Base-by-base conservation (phyloP, 1,140 invertebrate genomes). In the Papilio dardanus region DNA sequence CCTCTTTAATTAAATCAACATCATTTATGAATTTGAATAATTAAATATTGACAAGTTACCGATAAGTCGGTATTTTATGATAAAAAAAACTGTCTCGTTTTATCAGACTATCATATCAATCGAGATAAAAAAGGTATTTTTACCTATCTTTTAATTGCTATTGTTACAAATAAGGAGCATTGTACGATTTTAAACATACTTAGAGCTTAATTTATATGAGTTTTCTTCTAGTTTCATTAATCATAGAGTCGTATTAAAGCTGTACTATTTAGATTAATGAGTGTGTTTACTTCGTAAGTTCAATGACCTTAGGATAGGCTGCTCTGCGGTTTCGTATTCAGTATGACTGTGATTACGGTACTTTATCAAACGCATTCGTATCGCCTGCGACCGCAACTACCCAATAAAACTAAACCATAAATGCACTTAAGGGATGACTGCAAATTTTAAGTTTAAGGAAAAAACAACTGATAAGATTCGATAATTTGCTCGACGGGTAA, bases 241-340 rank as follows among this genome's bases (percentile, higher is more conserved):
- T 62, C 54, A 62, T 62, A 28, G 54, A 12, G 54, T 58, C 10
- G 54, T 33, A 16, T 40, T 31, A 66, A 67, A n/a, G 33, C 67
- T 37, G 19, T 10, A 7, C 71, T 74, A 37, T 62, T 74, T 37
- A 80, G 75, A 85, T 83, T 82, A 80, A 79, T 81, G 80, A 79
- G 77, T 35, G 74, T 78, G 67, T 78, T 80, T 77, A 81, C 80
- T 76, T 82, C 66, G 14, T 75, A 77, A 81, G 86, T 81, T 86
- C 83, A 79, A 76, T 76, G 80, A 81, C 83, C 80, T 77, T 67
- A 74, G 74, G 65, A 74, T 74, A 79, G 76, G 74, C 71, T 19
- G 66, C 79, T 80, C 78, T 81, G 77, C 75, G 74, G 77, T 82
- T 82, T 69, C 58, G 75, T 76, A 74, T 74, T 66, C 78, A 65